Evolutionary conservation across 2,113 vertebrate species (phyloP).

Genomic region (Crocuta crocuta): DNA sequence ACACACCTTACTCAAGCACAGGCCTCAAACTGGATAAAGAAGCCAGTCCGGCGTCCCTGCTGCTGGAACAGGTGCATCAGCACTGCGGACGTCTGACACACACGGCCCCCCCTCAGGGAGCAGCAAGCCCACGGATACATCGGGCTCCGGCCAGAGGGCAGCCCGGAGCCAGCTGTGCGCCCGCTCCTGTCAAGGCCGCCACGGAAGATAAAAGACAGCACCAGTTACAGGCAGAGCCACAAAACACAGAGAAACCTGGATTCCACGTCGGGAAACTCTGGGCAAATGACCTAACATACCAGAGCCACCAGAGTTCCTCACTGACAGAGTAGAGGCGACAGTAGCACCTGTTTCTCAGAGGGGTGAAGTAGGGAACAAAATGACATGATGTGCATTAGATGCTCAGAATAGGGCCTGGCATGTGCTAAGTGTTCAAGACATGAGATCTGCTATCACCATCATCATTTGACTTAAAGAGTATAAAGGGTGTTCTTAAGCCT

Average conservation of each 20-base stretch:
- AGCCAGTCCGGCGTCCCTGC: not conserved
- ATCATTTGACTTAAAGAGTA: not conserved
- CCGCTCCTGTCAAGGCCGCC: not conserved
- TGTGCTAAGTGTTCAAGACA: not conserved
- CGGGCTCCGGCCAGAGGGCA: not conserved
- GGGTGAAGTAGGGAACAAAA: not conserved
- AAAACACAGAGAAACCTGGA: not conserved
- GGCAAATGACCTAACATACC: not conserved
- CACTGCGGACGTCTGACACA: rapidly evolving
- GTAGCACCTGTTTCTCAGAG: not conserved
- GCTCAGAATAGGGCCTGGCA: too few relatives aligned
- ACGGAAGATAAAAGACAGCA: rapidly evolving
- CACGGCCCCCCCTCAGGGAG: rapidly evolving
- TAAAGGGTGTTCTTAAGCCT: not conserved
- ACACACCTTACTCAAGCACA: not conserved
- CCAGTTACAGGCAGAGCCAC: not conserved
- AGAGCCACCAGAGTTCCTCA: not conserved
- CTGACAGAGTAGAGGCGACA: not conserved
- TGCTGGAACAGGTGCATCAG: rapidly evolving
- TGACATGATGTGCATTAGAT: not conserved
- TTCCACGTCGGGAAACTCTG: rapidly evolving
- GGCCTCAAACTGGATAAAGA: not conserved
- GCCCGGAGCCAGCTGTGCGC: not conserved
- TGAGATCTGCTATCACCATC: not conserved
- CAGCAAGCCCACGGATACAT: not conserved